These are phyloP conservation scores for Platycnemis pennipes DNA, from an alignment of 2,888 invertebrate species.

Conservation along the genomic window DNA sequence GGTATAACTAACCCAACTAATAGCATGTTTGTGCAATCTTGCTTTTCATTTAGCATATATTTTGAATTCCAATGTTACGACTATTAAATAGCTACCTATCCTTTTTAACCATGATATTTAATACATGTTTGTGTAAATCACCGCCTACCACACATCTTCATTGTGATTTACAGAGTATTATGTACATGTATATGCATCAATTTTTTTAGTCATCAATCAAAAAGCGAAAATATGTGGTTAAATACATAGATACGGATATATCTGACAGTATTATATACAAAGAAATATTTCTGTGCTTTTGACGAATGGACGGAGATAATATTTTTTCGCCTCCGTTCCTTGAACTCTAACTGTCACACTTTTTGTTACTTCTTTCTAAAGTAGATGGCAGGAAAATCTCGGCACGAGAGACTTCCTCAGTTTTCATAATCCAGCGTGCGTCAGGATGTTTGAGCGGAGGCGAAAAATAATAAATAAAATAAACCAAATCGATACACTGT, in stretches of 20 bases:
- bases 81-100: too few species aligned
- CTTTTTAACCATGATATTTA: too few species aligned
- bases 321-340: background rate
- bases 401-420: background rate
- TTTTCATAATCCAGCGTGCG: slow-evolving; percentile 30
- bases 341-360: background rate
- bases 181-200: too few species aligned
- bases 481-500: background rate
- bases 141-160: background rate
- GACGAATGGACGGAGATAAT: background rate
- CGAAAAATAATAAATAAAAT: background rate
- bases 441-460: background rate
- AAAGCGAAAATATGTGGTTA: background rate
- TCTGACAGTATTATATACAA: background rate
- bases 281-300: background rate
- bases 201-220: slow-evolving; percentile 53
- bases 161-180: too few species aligned
- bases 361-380: background rate
- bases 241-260: too few species aligned
- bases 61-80: too few species aligned
- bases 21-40: too few species aligned
- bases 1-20: too few species aligned
- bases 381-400: slow-evolving; percentile 62
- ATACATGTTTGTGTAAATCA: too few species aligned
- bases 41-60: too few species aligned